These are phyloP conservation scores for Lepidotrigona ventralis DNA, from an alignment of 1,140 invertebrate genomes.

Conservation along the genomic window DNA sequence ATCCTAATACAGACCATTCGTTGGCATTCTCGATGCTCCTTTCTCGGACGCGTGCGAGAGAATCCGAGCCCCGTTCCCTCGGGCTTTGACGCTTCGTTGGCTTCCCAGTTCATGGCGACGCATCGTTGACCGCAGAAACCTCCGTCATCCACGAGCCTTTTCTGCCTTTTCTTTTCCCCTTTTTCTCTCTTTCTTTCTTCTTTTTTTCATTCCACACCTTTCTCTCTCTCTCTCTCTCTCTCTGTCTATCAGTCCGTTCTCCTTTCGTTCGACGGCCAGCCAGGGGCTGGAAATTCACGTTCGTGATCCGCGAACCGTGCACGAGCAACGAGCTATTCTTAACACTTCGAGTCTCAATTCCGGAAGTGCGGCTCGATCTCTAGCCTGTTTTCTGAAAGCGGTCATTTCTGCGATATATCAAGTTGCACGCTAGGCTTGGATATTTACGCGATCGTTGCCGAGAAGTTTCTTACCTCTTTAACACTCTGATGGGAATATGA, in stretches of 20 bases:
- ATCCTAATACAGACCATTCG: slow-evolving; percentile 44
- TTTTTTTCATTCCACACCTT: no score
- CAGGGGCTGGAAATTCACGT: slow-evolving; percentile 9
- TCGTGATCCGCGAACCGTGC: slow-evolving; percentile 8
- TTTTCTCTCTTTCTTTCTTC: background rate
- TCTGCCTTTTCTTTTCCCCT: no score
- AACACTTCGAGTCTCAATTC: background rate
- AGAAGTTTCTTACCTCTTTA: background rate
- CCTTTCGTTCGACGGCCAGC: background rate
- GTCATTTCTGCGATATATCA: background rate
- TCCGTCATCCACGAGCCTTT: slow-evolving; percentile 6
- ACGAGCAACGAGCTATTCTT: slow-evolving; percentile 8
- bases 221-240: no score
- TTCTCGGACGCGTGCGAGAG: slow-evolving; percentile 21
- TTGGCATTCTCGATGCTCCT: background rate
- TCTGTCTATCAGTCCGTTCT: background rate
- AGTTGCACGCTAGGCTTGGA: background rate
- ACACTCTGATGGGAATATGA: background rate
- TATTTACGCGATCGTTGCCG: background rate
- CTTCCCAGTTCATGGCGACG: slow-evolving; percentile 37
- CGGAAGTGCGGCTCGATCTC: background rate
- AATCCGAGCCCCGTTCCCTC: slow-evolving; percentile 28
- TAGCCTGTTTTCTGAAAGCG: background rate
- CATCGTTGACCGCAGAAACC: slow-evolving; percentile 27
- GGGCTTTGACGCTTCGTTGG: slow-evolving; percentile 46